Evolutionary conservation across 1,140 invertebrate genomes (phyloP).

Genomic region (Asbolus verrucosus): DNA sequence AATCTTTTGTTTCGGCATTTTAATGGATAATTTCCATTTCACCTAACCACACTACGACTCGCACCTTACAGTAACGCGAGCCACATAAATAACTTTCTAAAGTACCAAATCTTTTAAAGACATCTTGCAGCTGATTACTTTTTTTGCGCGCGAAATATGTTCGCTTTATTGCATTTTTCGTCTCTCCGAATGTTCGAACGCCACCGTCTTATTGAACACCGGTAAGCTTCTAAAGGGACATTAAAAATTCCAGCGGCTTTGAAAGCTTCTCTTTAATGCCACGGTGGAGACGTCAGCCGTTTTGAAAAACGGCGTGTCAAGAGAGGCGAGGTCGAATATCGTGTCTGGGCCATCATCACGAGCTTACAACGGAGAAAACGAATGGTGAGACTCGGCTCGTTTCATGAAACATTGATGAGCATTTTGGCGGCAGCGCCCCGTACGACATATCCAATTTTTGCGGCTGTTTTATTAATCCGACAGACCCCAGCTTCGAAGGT

Average conservation of each 20-base stretch:
- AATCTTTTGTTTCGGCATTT: too few relatives aligned
- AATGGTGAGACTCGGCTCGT: conserved; percentile 4
- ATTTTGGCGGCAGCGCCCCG: conserved; percentile 36
- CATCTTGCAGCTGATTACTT: too few relatives aligned
- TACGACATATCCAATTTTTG: conserved; percentile 36
- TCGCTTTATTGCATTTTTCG: too few relatives aligned
- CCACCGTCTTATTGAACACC: background rate
- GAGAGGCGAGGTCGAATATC: background rate
- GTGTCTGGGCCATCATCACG: conserved; percentile 9
- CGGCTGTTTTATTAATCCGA: conserved; percentile 38
- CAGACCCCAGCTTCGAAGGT: background rate
- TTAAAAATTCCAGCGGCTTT: conserved; percentile 24
- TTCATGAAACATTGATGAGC: conserved; percentile 47
- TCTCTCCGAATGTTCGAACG: background rate
- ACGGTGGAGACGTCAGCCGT: conserved; percentile 16
- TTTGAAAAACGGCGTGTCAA: conserved; percentile 33
- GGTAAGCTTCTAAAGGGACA: conserved; percentile 21
- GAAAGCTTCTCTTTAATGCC: conserved; percentile 15
- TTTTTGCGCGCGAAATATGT: too few relatives aligned
- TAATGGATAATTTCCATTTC: too few relatives aligned
- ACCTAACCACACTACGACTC: too few relatives aligned
- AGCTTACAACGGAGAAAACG: conserved; percentile 1
- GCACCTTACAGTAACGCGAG: too few relatives aligned
- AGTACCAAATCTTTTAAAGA: too few relatives aligned
- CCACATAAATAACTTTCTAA: too few relatives aligned